Evolutionary conservation across 2,888 invertebrate species (phyloP), one percentile per base, ranked within the genome.

Genomic region (Plemyria rubiginata): DNA sequence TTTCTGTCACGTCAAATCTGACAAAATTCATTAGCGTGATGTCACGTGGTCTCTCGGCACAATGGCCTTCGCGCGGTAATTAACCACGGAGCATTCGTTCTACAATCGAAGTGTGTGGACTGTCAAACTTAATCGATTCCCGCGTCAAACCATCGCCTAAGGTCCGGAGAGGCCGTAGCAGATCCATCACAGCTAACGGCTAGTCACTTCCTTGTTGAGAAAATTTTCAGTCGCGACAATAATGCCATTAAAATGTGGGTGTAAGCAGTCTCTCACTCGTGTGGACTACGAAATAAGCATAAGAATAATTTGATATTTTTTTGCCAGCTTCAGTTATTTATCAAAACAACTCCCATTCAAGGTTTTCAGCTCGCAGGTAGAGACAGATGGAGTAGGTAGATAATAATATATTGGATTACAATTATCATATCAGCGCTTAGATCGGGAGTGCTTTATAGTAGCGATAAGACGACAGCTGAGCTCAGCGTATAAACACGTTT

Each of bases 121-220:
- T 86, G 87, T 87, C 89, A 83, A 87, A 87, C 80, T 80, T 87
- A 90, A 92, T 90, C 89, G 88, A 90, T 88, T 86, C 82, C 74
- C 78, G 77, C 78, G 85, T 87, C 87, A 84, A 80, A 75, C 68
- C 70, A 76, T 68, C 77, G 76, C 81, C 79, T 69, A 78, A 78
- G 78, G 81, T 79, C 78, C 79, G 76, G 79, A 79, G 70, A 76
- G 77, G 72, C 78, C 73, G 71, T 70, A 55, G 77, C 72, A 75
- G 71, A 84, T 83, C 78, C 82, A 87, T 86, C 85, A 83, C 74
- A 70, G 71, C 75, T 82, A 84, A 85, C 82, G 84, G 82, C 76
- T 76, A 72, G 71, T 66, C 77, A 82, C 80, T 83, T 84, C 77
- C 81, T 78, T 70, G 76, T 72, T 65, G 66, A 71, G 73, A 66